A percentile compares a stretch with the other conserved stretches of the same genome.
These are phyloP conservation scores for Panzeria rudis DNA, from an alignment of 2,888 invertebrate species.

Conservation along the genomic window DNA sequence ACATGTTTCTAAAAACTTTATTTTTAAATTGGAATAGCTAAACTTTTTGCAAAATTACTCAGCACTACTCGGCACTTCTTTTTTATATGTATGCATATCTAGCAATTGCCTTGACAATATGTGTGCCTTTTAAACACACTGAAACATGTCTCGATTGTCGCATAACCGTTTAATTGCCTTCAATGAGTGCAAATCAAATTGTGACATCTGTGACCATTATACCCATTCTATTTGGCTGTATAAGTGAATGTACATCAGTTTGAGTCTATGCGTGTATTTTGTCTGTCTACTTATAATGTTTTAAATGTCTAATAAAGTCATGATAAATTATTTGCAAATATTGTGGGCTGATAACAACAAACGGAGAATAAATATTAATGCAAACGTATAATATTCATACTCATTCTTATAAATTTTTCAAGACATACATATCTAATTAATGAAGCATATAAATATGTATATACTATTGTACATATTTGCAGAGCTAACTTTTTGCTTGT, in stretches of 20 bases:
- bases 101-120: neutral
- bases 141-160: constrained; percentile 60
- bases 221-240: constrained; percentile 1
- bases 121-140: neutral
- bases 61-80: neutral
- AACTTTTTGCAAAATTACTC: neutral
- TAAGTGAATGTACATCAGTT: neutral
- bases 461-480: neutral
- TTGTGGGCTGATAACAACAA: constrained; percentile 35
- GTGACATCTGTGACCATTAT: constrained; percentile 66
- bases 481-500: neutral
- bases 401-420: neutral
- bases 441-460: constrained; percentile 18
- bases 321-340: constrained; percentile 47
- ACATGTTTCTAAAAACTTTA: neutral
- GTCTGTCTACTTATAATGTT: constrained; percentile 39
- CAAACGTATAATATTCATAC: constrained; percentile 3
- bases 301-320: constrained; percentile 62
- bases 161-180: constrained; percentile 72
- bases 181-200: constrained; percentile 73
- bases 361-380: constrained; percentile 61
- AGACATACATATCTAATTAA: constrained; percentile 17
- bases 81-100: neutral
- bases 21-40: neutral
- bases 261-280: neutral